A percentile compares a stretch with the other conserved stretches of the same genome.
Conservation (phyloP, 2,113 vertebrate species). For the Psammodynastes pulverulentus region DNA sequence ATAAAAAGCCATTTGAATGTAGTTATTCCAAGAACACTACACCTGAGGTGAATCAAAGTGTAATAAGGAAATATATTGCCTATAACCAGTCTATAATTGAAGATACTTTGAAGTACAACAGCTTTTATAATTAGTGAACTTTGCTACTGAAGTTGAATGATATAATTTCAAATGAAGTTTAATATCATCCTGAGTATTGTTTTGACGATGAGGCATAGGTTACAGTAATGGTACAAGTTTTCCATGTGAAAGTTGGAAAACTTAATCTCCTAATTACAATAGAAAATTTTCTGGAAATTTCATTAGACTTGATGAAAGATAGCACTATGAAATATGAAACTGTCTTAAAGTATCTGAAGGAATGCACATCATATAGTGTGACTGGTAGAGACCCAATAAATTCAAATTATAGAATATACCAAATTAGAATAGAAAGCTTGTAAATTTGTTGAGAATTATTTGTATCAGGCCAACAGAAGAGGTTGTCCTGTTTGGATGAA, state of each 20-base stretch:
- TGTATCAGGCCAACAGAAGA: background rate
- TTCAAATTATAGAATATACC: background rate
- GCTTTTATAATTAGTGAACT: background rate
- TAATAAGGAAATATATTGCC: background rate
- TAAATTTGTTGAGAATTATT: background rate
- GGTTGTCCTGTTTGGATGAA: background rate
- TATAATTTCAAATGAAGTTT: background rate
- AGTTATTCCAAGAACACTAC: background rate
- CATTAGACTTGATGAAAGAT: background rate
- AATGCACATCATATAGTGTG: background rate
- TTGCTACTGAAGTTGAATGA: background rate
- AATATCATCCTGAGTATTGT: background rate
- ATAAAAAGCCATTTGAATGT: background rate
- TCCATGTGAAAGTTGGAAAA: background rate
- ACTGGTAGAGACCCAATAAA: background rate
- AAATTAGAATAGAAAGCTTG: background rate
- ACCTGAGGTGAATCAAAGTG: background rate
- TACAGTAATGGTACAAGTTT: background rate
- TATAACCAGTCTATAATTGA: background rate
- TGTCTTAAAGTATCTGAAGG: background rate
- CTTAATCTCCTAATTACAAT: background rate
- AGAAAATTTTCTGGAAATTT: background rate
- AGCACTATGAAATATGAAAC: background rate
- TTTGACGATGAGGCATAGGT: background rate
- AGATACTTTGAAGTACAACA: background rate